These are phyloP conservation scores for Prionace glauca DNA, from an alignment of 2,797 vertebrate species.

Conservation along the genomic window DNA sequence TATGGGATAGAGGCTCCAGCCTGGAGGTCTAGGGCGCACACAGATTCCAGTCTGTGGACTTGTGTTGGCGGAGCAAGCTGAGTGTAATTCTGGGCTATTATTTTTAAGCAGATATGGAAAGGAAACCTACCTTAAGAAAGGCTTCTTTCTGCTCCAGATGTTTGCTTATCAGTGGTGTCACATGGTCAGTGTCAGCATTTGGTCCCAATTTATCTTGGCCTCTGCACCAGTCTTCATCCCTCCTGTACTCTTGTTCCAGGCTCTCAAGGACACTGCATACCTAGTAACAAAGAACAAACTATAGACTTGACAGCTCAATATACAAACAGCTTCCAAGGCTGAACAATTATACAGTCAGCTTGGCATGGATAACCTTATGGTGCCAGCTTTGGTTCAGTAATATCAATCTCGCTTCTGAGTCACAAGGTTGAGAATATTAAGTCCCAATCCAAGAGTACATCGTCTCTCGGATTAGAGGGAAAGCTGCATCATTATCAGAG, in stretches of 20 bases:
- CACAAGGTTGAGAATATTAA: neutral
- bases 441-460: neutral
- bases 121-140: constrained; percentile 82
- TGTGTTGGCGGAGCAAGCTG: neutral
- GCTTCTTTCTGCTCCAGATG: constrained; percentile 98
- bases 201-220: constrained; percentile 84
- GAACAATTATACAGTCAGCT: neutral
- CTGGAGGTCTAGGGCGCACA: neutral
- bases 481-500: neutral
- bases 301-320: neutral
- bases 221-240: constrained; percentile 95
- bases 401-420: neutral
- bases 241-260: constrained; percentile 88
- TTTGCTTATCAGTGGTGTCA: constrained; percentile 93
- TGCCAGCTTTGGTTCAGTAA: neutral
- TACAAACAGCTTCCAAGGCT: neutral
- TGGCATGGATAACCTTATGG: neutral
- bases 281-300: constrained; percentile 51
- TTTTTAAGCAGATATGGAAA: constrained; percentile 37
- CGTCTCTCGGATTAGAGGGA: neutral
- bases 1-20: neutral
- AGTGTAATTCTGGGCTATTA: neutral
- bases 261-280: constrained; percentile 95
- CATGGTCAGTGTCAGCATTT: constrained; percentile 77
- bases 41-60: neutral